phyloP scores from a whole-genome alignment of 2,797 vertebrate species.

The Rhynchotus rufescens region DNA sequence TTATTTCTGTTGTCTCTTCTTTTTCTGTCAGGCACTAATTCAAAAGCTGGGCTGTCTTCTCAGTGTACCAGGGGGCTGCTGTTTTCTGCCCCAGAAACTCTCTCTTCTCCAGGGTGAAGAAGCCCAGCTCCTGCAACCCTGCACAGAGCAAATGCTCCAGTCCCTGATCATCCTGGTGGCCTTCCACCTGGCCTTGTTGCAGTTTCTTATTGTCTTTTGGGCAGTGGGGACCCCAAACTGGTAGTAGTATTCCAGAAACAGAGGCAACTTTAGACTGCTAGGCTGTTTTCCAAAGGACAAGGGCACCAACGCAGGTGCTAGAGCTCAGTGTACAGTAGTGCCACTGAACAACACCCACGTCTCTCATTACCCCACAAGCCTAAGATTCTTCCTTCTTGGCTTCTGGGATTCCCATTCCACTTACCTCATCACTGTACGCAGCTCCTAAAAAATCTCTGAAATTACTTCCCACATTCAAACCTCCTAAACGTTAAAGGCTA shows the following conservation, averaged over 20 bases:
- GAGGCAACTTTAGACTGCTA: neutral
- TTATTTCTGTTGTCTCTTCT: neutral
- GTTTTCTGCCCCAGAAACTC: fast-evolving
- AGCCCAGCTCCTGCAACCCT: neutral
- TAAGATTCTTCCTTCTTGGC: neutral
- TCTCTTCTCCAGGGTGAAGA: neutral
- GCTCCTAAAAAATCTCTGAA: neutral
- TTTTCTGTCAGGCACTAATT: neutral
- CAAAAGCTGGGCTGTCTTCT: neutral
- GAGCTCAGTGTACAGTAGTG: neutral
- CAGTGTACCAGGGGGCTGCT: neutral
- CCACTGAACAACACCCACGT: neutral
- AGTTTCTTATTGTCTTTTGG: neutral
- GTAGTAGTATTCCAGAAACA: neutral
- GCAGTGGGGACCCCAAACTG: neutral
- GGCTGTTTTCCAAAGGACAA: neutral
- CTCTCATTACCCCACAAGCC: neutral
- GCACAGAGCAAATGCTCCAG: neutral
- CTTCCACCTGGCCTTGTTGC: neutral
- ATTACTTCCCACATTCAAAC: neutral
- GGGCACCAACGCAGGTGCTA: neutral
- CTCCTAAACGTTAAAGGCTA: neutral
- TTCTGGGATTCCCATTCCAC: neutral
- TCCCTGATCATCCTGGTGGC: neutral
- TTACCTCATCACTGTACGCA: neutral